Evolutionary conservation across 2,797 vertebrate genomes (phyloP).

Genomic region (Brotula barbata): DNA sequence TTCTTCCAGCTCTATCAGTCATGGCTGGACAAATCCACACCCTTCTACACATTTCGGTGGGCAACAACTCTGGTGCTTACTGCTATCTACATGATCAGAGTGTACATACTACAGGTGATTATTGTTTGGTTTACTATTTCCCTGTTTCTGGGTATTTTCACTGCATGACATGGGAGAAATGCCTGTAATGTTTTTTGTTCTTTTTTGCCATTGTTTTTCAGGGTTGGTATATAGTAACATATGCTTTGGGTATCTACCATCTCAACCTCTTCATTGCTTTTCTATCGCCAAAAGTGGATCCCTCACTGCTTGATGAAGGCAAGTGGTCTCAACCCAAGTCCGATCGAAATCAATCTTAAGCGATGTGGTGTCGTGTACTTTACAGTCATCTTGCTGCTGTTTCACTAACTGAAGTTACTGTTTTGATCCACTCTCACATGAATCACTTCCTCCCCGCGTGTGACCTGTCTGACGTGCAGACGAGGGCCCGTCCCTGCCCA

Average conservation of each 20-base stretch:
- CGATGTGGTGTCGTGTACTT: background rate
- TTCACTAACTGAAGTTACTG: no score
- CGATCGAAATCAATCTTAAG: background rate
- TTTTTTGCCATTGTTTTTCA: constrained; percentile 65
- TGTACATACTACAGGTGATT: constrained; percentile 96
- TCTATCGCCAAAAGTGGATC: constrained; percentile 99
- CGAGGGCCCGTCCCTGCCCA: constrained; percentile 94
- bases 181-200: constrained; percentile 2
- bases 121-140: background rate
- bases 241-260: constrained; percentile 99
- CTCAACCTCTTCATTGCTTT: constrained; percentile 99
- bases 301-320: constrained; percentile 98
- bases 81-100: constrained; percentile 95
- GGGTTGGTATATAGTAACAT: constrained; percentile 99
- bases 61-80: constrained; percentile 88
- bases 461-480: constrained; percentile 74
- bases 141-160: no score
- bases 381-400: background rate
- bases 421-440: background rate
- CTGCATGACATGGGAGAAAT: no score
- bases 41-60: constrained; percentile 91
- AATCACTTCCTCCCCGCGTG: background rate
- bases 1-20: constrained; percentile 93
- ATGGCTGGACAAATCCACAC: constrained; percentile 98
- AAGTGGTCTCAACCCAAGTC: constrained; percentile 46